phyloP scores from a whole-genome alignment of 2,888 invertebrate genomes.

The Tetrapedia diversipes region DNA sequence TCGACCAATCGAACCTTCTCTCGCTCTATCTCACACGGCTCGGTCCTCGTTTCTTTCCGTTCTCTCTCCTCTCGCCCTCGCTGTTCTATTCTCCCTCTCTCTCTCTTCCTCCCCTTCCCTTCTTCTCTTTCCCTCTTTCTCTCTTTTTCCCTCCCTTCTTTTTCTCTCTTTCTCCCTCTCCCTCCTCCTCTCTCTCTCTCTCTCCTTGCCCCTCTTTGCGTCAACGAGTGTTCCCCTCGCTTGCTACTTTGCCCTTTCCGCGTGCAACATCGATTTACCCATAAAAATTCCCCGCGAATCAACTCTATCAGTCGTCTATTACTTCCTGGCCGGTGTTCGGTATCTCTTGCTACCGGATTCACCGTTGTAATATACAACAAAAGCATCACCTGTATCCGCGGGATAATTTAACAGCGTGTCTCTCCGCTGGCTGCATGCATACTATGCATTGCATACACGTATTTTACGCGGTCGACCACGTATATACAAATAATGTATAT shows the following conservation, averaged over 20 bases:
- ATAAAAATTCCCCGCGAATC: slow-evolving; percentile 81
- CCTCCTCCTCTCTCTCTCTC: slow-evolving; percentile 17
- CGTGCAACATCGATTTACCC: slow-evolving; percentile 80
- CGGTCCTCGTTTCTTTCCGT: no score
- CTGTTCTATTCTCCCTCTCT: no score
- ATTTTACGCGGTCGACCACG: neutral
- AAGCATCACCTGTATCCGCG: slow-evolving; percentile 50
- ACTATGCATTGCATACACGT: slow-evolving; percentile 7
- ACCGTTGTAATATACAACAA: slow-evolving; percentile 49
- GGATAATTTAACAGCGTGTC: slow-evolving; percentile 31
- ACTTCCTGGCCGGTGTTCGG: slow-evolving; percentile 78
- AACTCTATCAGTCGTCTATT: slow-evolving; percentile 80
- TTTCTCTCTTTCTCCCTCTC: slow-evolving; percentile 28
- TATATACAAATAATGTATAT: no score
- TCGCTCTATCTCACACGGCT: slow-evolving; percentile 22
- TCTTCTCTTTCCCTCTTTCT: slow-evolving; percentile 14
- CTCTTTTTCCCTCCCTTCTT: slow-evolving; percentile 15
- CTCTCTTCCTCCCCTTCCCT: slow-evolving; percentile 26
- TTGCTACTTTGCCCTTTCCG: slow-evolving; percentile 48
- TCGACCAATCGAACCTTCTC: slow-evolving; percentile 12
- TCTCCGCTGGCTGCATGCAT: slow-evolving; percentile 26
- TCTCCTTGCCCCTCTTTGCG: neutral
- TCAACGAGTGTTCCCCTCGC: slow-evolving; percentile 20
- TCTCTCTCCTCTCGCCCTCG: no score
- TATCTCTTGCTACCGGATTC: slow-evolving; percentile 47